Percentiles rank a stretch among this genome's conserved stretches.
These are phyloP conservation scores for Echiichthys vipera DNA, from an alignment of 2,797 vertebrate genomes.

Conservation along the genomic window DNA sequence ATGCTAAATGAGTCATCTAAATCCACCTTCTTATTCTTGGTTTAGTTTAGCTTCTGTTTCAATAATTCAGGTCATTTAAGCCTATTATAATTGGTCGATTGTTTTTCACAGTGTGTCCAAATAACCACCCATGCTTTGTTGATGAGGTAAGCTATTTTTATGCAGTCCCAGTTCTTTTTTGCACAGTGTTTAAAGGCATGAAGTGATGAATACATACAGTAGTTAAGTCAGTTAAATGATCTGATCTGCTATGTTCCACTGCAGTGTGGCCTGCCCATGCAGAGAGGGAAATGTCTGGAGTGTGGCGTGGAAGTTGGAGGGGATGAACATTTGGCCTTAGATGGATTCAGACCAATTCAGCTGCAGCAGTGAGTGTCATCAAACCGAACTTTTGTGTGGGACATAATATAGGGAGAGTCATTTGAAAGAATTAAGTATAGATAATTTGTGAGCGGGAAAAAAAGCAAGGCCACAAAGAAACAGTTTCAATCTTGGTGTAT, in stretches of 20 bases:
- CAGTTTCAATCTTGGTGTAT: background rate
- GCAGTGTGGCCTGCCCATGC: conserved; percentile 88
- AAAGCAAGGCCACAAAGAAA: background rate
- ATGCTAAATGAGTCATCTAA: background rate
- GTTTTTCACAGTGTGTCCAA: conserved; percentile 83
- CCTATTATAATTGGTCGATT: background rate
- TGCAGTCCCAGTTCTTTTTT: background rate
- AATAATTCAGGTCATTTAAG: background rate
- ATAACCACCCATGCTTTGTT: conserved; percentile 86
- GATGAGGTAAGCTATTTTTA: conserved; percentile 83
- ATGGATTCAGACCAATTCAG: conserved; percentile 40
- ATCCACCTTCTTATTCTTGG: background rate
- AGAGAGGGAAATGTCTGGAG: conserved; percentile 77
- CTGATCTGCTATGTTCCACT: background rate
- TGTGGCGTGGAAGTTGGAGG: conserved; percentile 82
- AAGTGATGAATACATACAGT: background rate
- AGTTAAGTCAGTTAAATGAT: background rate
- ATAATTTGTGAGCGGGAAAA: background rate
- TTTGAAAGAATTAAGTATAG: background rate
- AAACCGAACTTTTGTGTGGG: background rate
- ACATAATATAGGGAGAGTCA: background rate
- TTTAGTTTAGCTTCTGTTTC: background rate
- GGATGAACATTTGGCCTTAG: fast-evolving
- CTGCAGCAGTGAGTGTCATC: conserved; percentile 31
- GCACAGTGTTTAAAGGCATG: background rate